Conservation (phyloP, 2,797 vertebrate species). For the Pantherophis vulpinus region DNA sequence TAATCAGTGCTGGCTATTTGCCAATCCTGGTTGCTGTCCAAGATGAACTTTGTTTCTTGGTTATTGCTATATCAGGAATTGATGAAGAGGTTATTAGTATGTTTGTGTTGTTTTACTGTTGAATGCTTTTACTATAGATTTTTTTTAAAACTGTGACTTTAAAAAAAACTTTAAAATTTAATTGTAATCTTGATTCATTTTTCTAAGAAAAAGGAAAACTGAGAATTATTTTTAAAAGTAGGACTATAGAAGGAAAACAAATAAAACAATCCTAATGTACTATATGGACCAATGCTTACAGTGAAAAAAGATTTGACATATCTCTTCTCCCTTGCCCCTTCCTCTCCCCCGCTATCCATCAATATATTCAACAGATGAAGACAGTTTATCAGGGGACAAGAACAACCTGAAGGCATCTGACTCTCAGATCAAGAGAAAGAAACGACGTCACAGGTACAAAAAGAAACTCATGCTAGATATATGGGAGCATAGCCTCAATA, state of each 20-base stretch:
- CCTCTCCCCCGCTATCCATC: not conserved
- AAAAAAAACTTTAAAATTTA: not conserved
- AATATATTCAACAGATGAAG: slow-evolving; percentile 79
- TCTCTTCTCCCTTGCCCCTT: not conserved
- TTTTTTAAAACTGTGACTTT: too few species aligned
- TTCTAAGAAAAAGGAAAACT: not conserved
- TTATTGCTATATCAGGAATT: not conserved
- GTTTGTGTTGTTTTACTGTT: not conserved
- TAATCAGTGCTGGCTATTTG: slow-evolving; percentile 14
- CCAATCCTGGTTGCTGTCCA: not conserved
- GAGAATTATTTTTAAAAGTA: not conserved
- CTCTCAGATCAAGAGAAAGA: slow-evolving; percentile 86
- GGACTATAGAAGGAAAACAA: not conserved
- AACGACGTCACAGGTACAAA: slow-evolving; percentile 87
- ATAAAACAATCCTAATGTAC: not conserved
- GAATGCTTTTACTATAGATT: not conserved
- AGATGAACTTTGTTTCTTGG: not conserved
- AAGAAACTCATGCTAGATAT: not conserved
- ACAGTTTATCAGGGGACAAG: slow-evolving; percentile 81
- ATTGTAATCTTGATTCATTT: not conserved
- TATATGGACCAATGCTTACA: not conserved
- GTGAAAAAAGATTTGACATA: not conserved
- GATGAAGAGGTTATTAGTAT: not conserved
- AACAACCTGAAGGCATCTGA: slow-evolving; percentile 73
- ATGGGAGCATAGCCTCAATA: not conserved